Evolutionary conservation across 2,113 vertebrate species (phyloP), one percentile per base, ranked within the genome.

Genomic region (Forbesichthys agassizii): DNA sequence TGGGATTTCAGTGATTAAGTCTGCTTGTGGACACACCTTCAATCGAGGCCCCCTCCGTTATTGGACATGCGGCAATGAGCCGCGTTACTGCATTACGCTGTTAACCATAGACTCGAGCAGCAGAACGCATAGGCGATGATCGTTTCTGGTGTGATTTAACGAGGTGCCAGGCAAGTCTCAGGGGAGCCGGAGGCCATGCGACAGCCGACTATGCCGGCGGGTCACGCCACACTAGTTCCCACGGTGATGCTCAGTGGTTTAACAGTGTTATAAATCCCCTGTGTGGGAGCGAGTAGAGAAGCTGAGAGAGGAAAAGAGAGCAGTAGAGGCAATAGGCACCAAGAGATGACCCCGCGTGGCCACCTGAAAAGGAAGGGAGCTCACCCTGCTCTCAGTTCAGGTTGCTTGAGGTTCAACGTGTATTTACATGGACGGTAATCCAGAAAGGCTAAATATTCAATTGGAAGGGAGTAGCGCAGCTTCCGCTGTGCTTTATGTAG

Each of bases 181-280:
- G 27, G 14, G 48, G 48, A 16, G 11, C 46, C 52, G 60, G 47
- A 33, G 49, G 51, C 10, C 48, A 16, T 12, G 33, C 64, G 16
- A 77, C 20, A 3, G 42, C 0, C 10, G 18, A 47, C 56, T 66
- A 63, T 66, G 80, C 54, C 20, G 11, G 2, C 48, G 53, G n/a
- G 6, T 54, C 13, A 18, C 64, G 11, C 8, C 5, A 33, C 52
- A 18, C 27, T 27, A 27, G 27, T 74, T 86, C 84, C 74, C 84
- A 87, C 81, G 69, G 73, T 74, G 66, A 61, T 69, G n/a, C 52
- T 70, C 71, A 62, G 64, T 69, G 74, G 4, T 42, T 42, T 42
- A 6, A 42, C 36, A 42, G 36, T 42, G 7, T 42, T 42, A 42
- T 42, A 42, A 42, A 42, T 42, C 36, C 36, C 3, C 14, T 42